These are phyloP conservation scores for Ectemnius lituratus DNA, from an alignment of 2,888 invertebrate species.

Conservation along the genomic window DNA sequence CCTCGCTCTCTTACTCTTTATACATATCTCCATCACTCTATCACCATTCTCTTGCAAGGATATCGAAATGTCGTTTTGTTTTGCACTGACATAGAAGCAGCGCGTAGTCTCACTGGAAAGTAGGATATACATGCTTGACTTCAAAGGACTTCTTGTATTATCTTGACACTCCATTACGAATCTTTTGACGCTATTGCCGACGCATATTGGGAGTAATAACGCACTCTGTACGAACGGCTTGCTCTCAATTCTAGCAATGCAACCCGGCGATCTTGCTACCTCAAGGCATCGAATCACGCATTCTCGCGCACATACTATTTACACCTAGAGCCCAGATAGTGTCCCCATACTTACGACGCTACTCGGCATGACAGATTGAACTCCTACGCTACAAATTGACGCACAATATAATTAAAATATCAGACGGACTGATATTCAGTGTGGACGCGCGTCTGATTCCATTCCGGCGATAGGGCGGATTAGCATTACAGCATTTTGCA, in stretches of 20 bases:
- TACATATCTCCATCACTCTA: constrained; percentile 44
- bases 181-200: constrained; percentile 2
- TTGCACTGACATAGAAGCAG: constrained; percentile 70
- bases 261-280: constrained; percentile 15
- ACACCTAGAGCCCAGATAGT: constrained; percentile 14
- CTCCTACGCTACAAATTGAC: too few species aligned
- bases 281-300: constrained; percentile 16
- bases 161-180: constrained; percentile 30
- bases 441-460: too few species aligned
- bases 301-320: constrained; percentile 15
- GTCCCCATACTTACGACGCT: too few species aligned
- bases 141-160: constrained; percentile 29
- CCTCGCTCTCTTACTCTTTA: constrained; percentile 31
- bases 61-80: constrained; percentile 61
- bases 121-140: constrained; percentile 61
- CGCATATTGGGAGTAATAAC: constrained; percentile 19
- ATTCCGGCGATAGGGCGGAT: too few species aligned
- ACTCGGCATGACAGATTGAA: neutral
- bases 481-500: too few species aligned
- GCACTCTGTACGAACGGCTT: constrained; percentile 18
- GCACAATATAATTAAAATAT: too few species aligned
- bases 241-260: constrained; percentile 11
- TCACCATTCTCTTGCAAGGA: constrained; percentile 62
- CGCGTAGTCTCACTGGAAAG: constrained; percentile 65
- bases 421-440: too few species aligned